Percentiles rank a stretch among this genome's conserved stretches.
phyloP scores from a whole-genome alignment of 2,888 invertebrate species.

The Eustalomyia histrio region DNA sequence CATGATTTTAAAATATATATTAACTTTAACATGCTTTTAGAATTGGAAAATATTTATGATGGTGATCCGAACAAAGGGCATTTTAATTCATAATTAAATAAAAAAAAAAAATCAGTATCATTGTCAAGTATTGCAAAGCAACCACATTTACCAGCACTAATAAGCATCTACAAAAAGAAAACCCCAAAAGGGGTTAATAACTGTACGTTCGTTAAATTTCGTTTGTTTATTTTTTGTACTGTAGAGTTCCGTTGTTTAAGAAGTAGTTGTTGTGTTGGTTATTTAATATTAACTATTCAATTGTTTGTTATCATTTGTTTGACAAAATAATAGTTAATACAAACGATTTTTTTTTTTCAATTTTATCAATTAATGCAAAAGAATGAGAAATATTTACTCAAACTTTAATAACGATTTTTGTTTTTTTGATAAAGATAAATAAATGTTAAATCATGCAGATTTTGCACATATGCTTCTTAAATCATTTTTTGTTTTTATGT shows the following conservation, averaged over 20 bases:
- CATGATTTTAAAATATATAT: too few relatives aligned
- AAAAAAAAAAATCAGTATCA: too few relatives aligned
- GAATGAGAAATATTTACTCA: not conserved
- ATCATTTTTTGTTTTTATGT: not conserved
- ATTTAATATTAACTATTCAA: not conserved
- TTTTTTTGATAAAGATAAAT: not conserved
- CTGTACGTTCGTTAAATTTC: not conserved
- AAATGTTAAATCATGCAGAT: not conserved
- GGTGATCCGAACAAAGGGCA: too few relatives aligned
- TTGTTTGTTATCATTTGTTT: not conserved
- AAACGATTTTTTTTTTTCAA: not conserved
- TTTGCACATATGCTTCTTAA: not conserved
- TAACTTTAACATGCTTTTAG: too few relatives aligned
- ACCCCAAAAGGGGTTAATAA: too few relatives aligned
- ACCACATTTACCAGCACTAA: too few relatives aligned
- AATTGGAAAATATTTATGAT: too few relatives aligned
- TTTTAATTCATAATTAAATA: too few relatives aligned
- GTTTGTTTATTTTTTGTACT: not conserved
- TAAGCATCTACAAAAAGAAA: too few relatives aligned
- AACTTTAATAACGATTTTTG: too few relatives aligned
- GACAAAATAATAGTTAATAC: not conserved
- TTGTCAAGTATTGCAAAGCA: too few relatives aligned
- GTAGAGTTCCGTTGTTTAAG: not conserved
- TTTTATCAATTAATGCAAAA: not conserved
- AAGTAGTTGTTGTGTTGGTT: not conserved